phyloP scores from a whole-genome alignment of 1,140 invertebrate species.

The Cyrtorhinus lividipennis region DNA sequence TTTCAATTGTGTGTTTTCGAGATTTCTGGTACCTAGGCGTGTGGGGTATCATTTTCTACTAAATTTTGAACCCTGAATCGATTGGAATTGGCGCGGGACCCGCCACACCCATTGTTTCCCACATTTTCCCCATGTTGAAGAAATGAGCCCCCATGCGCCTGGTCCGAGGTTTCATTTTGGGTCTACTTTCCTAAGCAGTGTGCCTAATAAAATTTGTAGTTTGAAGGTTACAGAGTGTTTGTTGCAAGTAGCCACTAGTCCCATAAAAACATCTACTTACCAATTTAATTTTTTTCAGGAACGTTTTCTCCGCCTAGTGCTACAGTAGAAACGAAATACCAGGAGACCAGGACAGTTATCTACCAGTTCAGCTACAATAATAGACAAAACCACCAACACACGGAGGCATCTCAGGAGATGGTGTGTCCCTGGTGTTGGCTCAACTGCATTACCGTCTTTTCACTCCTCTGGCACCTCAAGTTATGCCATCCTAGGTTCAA shows the following conservation, averaged over 20 bases:
- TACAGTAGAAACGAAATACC: not conserved
- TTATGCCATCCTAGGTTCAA: conserved; percentile 85
- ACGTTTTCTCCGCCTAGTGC: too few species aligned
- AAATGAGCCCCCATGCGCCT: too few species aligned
- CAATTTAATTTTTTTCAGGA: not conserved
- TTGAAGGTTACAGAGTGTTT: too few species aligned
- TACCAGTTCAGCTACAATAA: conserved; percentile 95
- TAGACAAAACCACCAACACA: conserved; percentile 76
- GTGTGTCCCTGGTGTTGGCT: conserved; percentile 91
- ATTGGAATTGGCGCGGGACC: too few species aligned
- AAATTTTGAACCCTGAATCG: too few species aligned
- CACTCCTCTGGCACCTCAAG: conserved; percentile 83
- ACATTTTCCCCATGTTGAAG: too few species aligned
- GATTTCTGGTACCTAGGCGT: too few species aligned
- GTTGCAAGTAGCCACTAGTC: too few species aligned
- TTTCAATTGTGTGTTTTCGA: too few species aligned
- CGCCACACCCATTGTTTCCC: too few species aligned
- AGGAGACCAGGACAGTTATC: conserved; percentile 40
- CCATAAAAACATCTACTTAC: too few species aligned
- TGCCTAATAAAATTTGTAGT: not conserved
- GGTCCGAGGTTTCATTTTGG: not conserved
- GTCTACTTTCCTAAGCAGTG: not conserved
- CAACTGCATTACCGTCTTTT: conserved; percentile 74
- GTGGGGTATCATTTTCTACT: too few species aligned
- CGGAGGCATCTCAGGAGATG: conserved; percentile 79